phyloP scores from a whole-genome alignment of 2,888 invertebrate species.

The Syritta pipiens region DNA sequence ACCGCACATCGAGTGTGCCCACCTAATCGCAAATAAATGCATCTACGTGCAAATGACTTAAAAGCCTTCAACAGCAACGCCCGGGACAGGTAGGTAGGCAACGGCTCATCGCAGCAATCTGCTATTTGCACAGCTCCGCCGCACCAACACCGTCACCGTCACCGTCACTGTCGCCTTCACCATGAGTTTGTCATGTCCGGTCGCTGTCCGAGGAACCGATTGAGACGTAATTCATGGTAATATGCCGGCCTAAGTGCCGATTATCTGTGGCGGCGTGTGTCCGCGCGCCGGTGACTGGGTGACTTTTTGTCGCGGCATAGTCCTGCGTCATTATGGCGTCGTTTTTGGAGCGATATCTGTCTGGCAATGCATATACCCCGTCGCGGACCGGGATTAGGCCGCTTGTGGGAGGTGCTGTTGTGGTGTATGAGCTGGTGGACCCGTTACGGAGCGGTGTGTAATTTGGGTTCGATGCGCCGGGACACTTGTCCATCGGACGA shows the following conservation, averaged over 20 bases:
- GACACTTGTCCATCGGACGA: too few species aligned
- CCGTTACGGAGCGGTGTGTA: too few species aligned
- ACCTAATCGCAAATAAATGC: conserved; percentile 67
- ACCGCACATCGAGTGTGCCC: conserved; percentile 28
- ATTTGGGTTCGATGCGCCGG: too few species aligned
- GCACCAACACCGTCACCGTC: not conserved
- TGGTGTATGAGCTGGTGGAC: too few species aligned
- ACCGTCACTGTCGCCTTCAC: conserved; percentile 1
- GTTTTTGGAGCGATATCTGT: conserved; percentile 40
- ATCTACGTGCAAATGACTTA: conserved; percentile 69
- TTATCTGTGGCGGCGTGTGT: conserved; percentile 54
- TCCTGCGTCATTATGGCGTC: conserved; percentile 49
- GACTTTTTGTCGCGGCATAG: conserved; percentile 47
- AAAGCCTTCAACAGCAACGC: conserved; percentile 49
- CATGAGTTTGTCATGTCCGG: conserved; percentile 58
- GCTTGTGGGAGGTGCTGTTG: too few species aligned
- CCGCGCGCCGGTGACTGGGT: conserved; percentile 26
- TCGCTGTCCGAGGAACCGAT: conserved; percentile 51
- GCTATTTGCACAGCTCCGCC: conserved; percentile 14
- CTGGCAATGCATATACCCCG: conserved; percentile 35
- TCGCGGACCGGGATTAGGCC: too few species aligned
- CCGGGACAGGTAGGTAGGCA: conserved; percentile 8
- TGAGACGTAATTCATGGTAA: conserved; percentile 68
- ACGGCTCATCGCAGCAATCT: conserved; percentile 15
- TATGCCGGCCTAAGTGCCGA: conserved; percentile 61